These are phyloP conservation scores for Paedocypris micromegethes DNA, from an alignment of 2,797 vertebrate species.

Conservation along the genomic window DNA sequence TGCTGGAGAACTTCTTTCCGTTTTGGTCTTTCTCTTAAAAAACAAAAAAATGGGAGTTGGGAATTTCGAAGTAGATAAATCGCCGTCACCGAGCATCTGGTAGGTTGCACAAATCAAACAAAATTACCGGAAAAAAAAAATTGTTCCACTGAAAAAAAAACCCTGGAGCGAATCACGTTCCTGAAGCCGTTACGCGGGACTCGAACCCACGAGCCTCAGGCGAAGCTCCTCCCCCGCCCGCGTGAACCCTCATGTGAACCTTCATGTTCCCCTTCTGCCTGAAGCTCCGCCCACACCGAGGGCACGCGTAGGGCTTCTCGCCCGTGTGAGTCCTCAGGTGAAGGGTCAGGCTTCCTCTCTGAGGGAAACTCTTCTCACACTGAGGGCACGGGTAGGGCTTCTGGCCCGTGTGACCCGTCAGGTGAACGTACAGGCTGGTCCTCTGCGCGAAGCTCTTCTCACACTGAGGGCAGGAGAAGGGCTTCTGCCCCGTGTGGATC, in stretches of 20 bases:
- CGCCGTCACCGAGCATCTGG: too few species aligned
- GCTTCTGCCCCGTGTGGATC: neutral
- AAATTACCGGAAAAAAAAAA: too few species aligned
- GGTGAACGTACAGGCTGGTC: neutral
- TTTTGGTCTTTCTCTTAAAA: too few species aligned
- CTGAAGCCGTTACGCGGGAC: too few species aligned
- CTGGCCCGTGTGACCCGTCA: neutral
- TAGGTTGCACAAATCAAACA: too few species aligned
- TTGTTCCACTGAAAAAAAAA: too few species aligned
- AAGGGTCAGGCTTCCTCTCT: neutral
- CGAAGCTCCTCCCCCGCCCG: neutral
- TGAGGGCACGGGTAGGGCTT: neutral
- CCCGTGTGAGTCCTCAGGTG: conserved; percentile 4
- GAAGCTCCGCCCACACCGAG: neutral
- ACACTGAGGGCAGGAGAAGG: neutral
- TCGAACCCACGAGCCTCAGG: too few species aligned
- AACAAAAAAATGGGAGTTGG: too few species aligned
- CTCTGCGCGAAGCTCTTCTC: neutral
- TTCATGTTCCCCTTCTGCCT: neutral
- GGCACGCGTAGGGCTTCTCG: neutral
- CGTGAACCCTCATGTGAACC: neutral
- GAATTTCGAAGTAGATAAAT: too few species aligned
- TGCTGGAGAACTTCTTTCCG: too few species aligned
- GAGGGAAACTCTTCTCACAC: neutral
- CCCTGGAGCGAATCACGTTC: too few species aligned